Percentiles rank a stretch among this genome's conserved stretches.
Evolutionary conservation across 2,113 vertebrate species (phyloP).

Genomic region (Callorhinus ursinus): DNA sequence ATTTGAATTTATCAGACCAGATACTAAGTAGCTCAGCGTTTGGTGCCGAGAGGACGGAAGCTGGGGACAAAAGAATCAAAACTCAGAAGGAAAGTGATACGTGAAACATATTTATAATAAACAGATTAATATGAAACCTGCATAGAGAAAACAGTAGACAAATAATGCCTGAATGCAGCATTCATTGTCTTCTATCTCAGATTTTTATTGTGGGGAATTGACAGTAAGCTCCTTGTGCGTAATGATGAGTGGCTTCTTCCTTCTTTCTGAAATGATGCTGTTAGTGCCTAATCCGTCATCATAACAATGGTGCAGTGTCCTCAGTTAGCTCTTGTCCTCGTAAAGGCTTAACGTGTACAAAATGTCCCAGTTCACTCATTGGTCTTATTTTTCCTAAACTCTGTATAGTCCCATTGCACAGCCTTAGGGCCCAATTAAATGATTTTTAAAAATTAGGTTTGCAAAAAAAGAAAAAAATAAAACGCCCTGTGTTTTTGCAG

Average conservation of each 20-base stretch:
- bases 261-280: not conserved
- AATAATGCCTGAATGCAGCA: not conserved
- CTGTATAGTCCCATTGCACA: not conserved
- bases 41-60: not conserved
- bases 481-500: not conserved
- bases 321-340: not conserved
- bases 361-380: not conserved
- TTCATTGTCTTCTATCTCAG: not conserved
- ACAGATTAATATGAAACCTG: constrained; percentile 15
- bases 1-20: constrained; percentile 50
- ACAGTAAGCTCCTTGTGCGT: constrained; percentile 1
- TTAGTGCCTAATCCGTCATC: not conserved
- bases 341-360: not conserved
- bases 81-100: not conserved
- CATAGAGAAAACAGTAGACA: not conserved
- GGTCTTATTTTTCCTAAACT: constrained; percentile 44
- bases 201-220: not conserved
- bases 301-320: not conserved
- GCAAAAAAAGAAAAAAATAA: not conserved
- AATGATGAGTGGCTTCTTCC: not conserved
- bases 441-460: constrained; percentile 48
- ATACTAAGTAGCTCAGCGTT: not conserved
- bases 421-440: constrained; percentile 34
- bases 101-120: not conserved
- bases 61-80: not conserved